Percentiles rank a stretch among this genome's conserved stretches.
phyloP scores from a whole-genome alignment of 2,113 vertebrate species.

The Hyla sarda region DNA sequence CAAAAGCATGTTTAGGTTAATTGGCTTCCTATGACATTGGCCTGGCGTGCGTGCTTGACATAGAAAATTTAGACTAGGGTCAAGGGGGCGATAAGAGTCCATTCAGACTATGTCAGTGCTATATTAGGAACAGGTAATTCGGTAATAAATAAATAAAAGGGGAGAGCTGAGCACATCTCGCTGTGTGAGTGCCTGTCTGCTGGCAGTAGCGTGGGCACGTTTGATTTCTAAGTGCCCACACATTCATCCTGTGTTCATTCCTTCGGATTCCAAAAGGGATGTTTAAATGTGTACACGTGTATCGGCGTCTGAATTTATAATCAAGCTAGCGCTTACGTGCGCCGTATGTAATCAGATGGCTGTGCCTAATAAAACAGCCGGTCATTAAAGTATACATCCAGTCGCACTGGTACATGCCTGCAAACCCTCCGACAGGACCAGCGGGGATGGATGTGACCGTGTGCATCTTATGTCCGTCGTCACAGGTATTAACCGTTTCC shows the following conservation, averaged over 20 bases:
- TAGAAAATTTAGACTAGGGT: neutral
- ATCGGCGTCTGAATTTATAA: constrained; percentile 20
- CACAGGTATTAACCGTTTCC: constrained; percentile 10
- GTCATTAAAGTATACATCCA: neutral
- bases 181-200: neutral
- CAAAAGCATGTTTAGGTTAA: neutral
- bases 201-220: neutral
- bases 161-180: neutral
- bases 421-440: no score
- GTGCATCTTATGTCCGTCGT: neutral
- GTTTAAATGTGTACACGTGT: constrained; percentile 25
- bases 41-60: neutral
- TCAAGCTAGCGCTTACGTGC: neutral
- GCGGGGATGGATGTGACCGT: neutral
- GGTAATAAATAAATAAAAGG: neutral
- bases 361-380: neutral
- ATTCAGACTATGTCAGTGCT: neutral
- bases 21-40: neutral
- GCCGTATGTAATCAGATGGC: constrained; percentile 6
- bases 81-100: neutral
- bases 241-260: constrained; percentile 9
- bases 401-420: neutral
- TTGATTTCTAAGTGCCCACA: neutral
- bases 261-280: neutral
- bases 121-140: neutral